Base-by-base conservation (phyloP, 1,140 invertebrate genomes). In the Drosophila miranda region DNA sequence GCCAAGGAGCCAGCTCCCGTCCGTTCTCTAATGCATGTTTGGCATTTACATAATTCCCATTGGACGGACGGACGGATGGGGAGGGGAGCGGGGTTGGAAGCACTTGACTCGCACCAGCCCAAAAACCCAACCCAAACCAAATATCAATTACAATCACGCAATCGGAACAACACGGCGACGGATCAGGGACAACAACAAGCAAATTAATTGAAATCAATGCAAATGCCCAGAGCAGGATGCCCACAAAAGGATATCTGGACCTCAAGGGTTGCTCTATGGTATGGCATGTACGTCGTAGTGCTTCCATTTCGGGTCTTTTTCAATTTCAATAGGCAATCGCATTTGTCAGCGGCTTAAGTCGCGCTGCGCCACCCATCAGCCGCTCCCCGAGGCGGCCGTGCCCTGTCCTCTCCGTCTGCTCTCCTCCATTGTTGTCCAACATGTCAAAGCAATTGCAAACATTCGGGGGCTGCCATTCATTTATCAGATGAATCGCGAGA, bases 131-230 rank as follows among this genome's bases (percentile, higher is more conserved):
- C 34, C 52, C 58, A 51, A 55, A 60, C 62, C 82, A 86, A 87
- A 87, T 87, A 87, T 87, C 82, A 87, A 87, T 87, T 87, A 87
- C 82, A 87, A 81, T 80, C 82, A 80, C 74, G 75, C 82, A 87
- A 86, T 77, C 76, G 66, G 59, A 54, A 79, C 57, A 75, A 57
- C 59, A 52, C 58, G 48, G 51, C 34, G 57, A 55, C 21, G 48
- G 71, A 78, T 67, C 71, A 43, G 69, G 52, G 30, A 52, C 63
- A 51, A 54, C 66, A 83, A 86, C 81, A 86, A 76, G 83, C 66
- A 87, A 87, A 87, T 87, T 87, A 87, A 87, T 87, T 87, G 82
- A 87, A 87, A 87, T 87, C 82, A 87, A 87, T 87, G 82, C 82
- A 86, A 86, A 86, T 87, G 82, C 66, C 55, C 46, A 23, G 54